A percentile compares a stretch with the other conserved stretches of the same genome.
Conservation (phyloP, 2,113 vertebrate species). For the Phylloscopus trochilus region DNA sequence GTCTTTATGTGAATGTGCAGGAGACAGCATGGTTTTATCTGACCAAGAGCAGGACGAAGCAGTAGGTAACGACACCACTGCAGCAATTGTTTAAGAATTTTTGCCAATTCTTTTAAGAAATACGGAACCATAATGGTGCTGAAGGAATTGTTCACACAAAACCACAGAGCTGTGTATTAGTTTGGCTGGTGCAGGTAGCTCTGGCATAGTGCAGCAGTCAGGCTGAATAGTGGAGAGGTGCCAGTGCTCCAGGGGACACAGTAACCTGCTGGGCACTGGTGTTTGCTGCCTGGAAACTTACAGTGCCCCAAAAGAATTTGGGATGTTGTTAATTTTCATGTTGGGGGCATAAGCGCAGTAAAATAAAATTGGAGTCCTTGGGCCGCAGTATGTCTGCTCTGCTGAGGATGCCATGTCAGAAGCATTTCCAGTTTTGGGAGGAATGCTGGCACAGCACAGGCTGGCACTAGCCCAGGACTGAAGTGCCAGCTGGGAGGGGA, state of each 20-base stretch:
- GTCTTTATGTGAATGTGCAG: background rate
- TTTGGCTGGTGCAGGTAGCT: background rate
- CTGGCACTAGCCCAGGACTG: background rate
- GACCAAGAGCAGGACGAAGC: background rate
- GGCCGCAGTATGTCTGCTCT: rapidly evolving
- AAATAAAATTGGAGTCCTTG: background rate
- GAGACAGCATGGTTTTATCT: background rate
- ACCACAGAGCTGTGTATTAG: rapidly evolving
- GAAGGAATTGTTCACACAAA: background rate
- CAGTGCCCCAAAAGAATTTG: background rate
- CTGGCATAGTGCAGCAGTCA: rapidly evolving
- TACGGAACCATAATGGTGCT: background rate
- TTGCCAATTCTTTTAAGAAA: background rate
- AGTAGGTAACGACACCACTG: background rate
- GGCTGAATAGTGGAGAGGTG: background rate
- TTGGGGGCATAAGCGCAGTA: background rate
- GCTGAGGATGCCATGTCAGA: background rate
- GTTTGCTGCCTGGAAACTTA: background rate
- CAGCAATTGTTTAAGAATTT: background rate
- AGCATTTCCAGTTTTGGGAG: background rate
- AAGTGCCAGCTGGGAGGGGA: background rate
- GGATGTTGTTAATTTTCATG: background rate
- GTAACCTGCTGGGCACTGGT: too few relatives aligned
- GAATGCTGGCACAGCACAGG: rapidly evolving
- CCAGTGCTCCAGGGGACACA: background rate